Evolutionary conservation across 2,797 vertebrate species (phyloP).

Genomic region (Schizothorax lantsangensis): DNA sequence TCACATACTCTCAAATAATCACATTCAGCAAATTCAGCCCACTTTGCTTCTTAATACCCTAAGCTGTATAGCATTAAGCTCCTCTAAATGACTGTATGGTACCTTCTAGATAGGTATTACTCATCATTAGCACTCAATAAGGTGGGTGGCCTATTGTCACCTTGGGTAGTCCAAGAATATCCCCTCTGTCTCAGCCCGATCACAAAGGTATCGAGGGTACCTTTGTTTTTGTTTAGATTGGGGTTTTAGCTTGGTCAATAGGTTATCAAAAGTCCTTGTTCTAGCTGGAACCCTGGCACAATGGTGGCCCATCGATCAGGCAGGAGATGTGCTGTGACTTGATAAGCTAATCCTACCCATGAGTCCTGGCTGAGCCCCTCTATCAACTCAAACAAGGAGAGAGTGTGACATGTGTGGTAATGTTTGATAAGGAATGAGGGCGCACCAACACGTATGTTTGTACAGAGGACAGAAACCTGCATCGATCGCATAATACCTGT

Average conservation of each 20-base stretch:
- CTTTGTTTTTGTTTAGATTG: constrained; percentile 65
- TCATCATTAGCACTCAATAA: constrained; percentile 72
- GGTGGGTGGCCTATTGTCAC: constrained; percentile 16
- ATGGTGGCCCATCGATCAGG: constrained; percentile 79
- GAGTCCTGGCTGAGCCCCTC: constrained; percentile 64
- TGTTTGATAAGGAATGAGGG: constrained; percentile 29
- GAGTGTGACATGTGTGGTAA: constrained; percentile 33
- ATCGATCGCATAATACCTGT: constrained; percentile 11
- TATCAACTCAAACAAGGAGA: constrained; percentile 63
- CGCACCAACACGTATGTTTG: constrained; percentile 5
- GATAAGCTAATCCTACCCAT: constrained; percentile 82
- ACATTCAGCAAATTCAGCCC: constrained; percentile 40
- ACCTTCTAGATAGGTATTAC: constrained; percentile 67
- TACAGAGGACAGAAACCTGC: neutral
- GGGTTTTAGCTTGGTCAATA: constrained; percentile 72
- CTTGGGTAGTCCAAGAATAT: constrained; percentile 46
- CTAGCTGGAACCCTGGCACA: constrained; percentile 69
- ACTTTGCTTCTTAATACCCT: constrained; percentile 24
- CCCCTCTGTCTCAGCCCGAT: neutral
- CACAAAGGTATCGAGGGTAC: neutral
- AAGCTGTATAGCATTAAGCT: neutral
- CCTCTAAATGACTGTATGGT: constrained; percentile 41
- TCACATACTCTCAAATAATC: constrained; percentile 31
- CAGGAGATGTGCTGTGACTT: constrained; percentile 71
- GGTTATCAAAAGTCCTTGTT: constrained; percentile 83